These are phyloP conservation scores for Ancistrus triradiatus DNA, from an alignment of 2,113 vertebrate genomes.

Conservation along the genomic window DNA sequence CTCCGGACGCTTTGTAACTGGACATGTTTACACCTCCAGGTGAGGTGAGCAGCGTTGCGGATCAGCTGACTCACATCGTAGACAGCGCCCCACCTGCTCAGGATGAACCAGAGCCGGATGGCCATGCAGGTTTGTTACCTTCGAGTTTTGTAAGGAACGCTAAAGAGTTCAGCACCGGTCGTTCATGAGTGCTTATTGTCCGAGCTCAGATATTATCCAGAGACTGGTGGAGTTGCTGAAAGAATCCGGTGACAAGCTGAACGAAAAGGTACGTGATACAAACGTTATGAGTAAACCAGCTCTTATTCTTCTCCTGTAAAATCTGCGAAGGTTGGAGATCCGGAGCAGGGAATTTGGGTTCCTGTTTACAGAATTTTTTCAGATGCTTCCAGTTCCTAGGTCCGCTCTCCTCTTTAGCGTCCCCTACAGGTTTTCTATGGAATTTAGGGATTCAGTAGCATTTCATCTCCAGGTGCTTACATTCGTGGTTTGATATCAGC, in stretches of 20 bases:
- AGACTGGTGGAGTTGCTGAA: slow-evolving; percentile 45
- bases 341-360: too few relatives aligned
- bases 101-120: background rate
- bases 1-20: too few relatives aligned
- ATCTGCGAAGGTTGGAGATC: too few relatives aligned
- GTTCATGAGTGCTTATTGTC: background rate
- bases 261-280: slow-evolving; percentile 33
- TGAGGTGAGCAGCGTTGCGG: slow-evolving; percentile 13
- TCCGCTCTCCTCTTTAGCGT: background rate
- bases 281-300: too few relatives aligned
- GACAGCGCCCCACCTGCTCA: slow-evolving; percentile 1
- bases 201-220: slow-evolving; percentile 16
- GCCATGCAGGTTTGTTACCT: background rate
- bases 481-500: too few relatives aligned
- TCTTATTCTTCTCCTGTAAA: too few relatives aligned
- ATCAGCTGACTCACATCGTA: slow-evolving; percentile 35
- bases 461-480: too few relatives aligned
- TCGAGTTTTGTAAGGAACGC: too few relatives aligned
- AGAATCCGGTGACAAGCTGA: slow-evolving; percentile 37
- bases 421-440: background rate
- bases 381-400: too few relatives aligned
- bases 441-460: background rate
- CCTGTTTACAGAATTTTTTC: too few relatives aligned
- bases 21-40: too few relatives aligned
- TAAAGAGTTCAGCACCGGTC: too few relatives aligned